These are phyloP conservation scores for Noctilio leporinus DNA, from an alignment of 2,113 vertebrate genomes.

Conservation along the genomic window DNA sequence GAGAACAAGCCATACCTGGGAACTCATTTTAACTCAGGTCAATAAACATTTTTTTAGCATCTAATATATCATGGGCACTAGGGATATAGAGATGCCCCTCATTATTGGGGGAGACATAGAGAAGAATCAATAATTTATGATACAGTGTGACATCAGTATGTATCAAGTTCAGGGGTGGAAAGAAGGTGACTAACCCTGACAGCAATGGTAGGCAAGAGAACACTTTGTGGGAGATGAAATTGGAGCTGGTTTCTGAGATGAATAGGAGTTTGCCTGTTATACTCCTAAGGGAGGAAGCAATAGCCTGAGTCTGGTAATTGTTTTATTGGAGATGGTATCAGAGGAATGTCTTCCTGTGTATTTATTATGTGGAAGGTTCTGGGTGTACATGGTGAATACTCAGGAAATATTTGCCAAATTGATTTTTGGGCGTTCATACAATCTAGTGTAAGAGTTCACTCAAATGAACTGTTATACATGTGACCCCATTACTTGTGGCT, in stretches of 20 bases:
- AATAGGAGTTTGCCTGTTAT: not conserved
- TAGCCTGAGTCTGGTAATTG: not conserved
- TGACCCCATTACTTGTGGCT: not conserved
- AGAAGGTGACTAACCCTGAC: not conserved
- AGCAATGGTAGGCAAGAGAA: not conserved
- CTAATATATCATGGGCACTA: not conserved
- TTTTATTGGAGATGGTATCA: not conserved
- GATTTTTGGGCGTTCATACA: not conserved
- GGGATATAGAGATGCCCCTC: not conserved
- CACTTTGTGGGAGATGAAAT: not conserved
- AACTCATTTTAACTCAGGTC: not conserved
- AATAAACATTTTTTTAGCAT: not conserved
- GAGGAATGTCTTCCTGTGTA: not conserved
- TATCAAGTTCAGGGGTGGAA: not conserved
- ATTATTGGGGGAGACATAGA: not conserved
- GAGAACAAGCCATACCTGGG: not conserved
- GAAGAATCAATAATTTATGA: not conserved
- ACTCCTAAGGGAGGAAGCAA: not conserved
- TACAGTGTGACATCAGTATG: not conserved
- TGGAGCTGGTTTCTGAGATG: not conserved
- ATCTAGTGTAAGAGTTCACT: not conserved
- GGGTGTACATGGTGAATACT: not conserved
- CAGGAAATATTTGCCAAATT: not conserved
- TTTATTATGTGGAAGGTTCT: not conserved
- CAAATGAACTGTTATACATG: not conserved